Base-by-base conservation (phyloP, 1,140 invertebrate genomes). In the Atta texana region DNA sequence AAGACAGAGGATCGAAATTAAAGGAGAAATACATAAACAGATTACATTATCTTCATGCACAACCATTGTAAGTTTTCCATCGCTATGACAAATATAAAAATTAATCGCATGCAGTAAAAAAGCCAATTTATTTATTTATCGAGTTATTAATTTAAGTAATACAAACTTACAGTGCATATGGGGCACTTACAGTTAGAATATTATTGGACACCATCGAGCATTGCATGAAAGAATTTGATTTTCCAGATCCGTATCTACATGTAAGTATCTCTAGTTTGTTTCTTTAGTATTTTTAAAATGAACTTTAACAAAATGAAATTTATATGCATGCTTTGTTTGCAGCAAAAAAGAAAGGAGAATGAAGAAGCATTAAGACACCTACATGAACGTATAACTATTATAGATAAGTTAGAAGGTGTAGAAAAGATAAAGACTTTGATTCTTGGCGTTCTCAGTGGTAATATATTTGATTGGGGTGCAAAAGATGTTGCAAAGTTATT, bases 391-490 rank as follows among this genome's bases (percentile, higher is more conserved):
- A 90, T 98, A 68, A 87, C 92, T 24, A 87, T 93, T 49, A 87
- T 97, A 6, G 97, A 97, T 91, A 92, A 92, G 16, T 91, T 97
- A 74, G 90, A 94, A 53, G 95, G 95, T 72, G 88, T 93, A n/a
- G 95, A 96, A 68, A 95, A 96, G 86, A 95, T 96, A 87, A 94
- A 96, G 86, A 95, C 96, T 75, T 91, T 97, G 18, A 95, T 96
- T 51, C 92, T 95, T 59, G 96, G 97, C 18, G 93, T 98, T 61
- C 92, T 98, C 55, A 96, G 96, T 91, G 98, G 98, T 31, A 99
- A 99, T 95, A 98, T 99, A 94, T 99, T 99, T 95, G 99, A 99
- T 95, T 99, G 98, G 98, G 98, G 98, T 55, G 98, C 98, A 1
- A 97, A 97, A 93, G 98, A 98, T 93, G 97, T 99, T 14, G 97